Evolutionary conservation across 2,888 invertebrate species (phyloP).

Genomic region (Zele albiditarsus): DNA sequence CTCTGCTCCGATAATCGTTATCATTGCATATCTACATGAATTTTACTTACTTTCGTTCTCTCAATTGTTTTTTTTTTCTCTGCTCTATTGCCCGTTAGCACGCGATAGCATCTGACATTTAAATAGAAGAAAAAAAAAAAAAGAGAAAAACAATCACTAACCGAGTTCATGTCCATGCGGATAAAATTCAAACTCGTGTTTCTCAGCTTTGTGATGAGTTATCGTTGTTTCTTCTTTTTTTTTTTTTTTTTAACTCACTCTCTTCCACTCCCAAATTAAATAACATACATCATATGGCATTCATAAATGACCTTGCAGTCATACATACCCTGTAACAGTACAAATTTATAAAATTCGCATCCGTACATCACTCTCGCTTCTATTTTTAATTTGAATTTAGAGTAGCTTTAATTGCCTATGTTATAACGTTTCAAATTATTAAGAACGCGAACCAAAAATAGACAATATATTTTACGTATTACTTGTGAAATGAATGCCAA

Average conservation of each 20-base stretch:
- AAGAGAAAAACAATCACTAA: neutral
- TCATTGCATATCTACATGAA: neutral
- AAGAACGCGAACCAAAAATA: neutral
- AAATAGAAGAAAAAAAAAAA: neutral
- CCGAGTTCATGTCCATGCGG: slow-evolving; percentile 5
- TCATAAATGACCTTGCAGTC: slow-evolving; percentile 19
- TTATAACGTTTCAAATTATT: neutral
- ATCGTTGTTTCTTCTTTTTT: slow-evolving; percentile 27
- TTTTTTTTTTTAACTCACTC: neutral
- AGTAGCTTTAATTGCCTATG: neutral
- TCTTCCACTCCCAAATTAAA: slow-evolving; percentile 15
- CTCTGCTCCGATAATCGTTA: neutral
- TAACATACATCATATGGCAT: slow-evolving; percentile 3
- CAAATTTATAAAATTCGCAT: slow-evolving; percentile 19
- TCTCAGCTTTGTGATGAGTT: slow-evolving; percentile 8
- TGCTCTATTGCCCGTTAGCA: slow-evolving; percentile 11
- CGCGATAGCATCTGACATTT: slow-evolving; percentile 23
- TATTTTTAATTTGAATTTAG: slow-evolving; percentile 14
- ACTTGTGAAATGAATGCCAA: slow-evolving; percentile 28
- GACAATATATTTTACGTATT: neutral
- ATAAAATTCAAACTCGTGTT: slow-evolving; percentile 8
- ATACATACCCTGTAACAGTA: slow-evolving; percentile 21
- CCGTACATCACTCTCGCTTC: slow-evolving; percentile 10
- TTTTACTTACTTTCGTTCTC: neutral
- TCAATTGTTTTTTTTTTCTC: neutral